Conservation (phyloP, 2,797 vertebrate species). For the Mycteria americana region DNA sequence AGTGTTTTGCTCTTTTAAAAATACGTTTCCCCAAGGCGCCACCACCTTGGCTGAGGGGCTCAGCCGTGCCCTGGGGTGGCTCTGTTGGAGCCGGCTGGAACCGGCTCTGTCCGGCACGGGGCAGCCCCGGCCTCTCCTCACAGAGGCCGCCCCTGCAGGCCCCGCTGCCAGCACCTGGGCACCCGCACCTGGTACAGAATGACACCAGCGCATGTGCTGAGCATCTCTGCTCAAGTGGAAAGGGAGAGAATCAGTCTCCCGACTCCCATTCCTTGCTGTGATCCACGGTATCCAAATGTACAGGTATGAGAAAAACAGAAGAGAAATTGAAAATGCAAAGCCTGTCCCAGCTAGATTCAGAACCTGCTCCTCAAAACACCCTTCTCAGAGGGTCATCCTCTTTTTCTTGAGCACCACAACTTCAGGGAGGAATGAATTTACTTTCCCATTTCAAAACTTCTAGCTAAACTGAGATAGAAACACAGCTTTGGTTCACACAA, state of each 20-base stretch:
- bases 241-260: neutral
- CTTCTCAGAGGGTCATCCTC: neutral
- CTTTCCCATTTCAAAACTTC: neutral
- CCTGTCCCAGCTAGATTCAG: neutral
- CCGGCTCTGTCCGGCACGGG: accelerated
- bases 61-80: accelerated
- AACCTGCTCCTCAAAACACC: neutral
- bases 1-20: neutral
- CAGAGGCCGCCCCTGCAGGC: accelerated
- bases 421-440: neutral
- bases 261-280: neutral
- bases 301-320: neutral
- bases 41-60: accelerated
- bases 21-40: accelerated
- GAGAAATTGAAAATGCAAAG: neutral
- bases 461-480: neutral
- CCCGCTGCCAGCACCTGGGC: neutral
- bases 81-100: accelerated
- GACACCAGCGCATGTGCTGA: accelerated
- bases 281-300: neutral
- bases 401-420: neutral
- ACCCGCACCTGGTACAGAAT: neutral
- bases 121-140: neutral
- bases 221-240: neutral
- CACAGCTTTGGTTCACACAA: neutral